These are phyloP conservation scores for Plecturocebus donacophilus DNA, from an alignment of 2,113 vertebrate genomes.

Conservation along the genomic window DNA sequence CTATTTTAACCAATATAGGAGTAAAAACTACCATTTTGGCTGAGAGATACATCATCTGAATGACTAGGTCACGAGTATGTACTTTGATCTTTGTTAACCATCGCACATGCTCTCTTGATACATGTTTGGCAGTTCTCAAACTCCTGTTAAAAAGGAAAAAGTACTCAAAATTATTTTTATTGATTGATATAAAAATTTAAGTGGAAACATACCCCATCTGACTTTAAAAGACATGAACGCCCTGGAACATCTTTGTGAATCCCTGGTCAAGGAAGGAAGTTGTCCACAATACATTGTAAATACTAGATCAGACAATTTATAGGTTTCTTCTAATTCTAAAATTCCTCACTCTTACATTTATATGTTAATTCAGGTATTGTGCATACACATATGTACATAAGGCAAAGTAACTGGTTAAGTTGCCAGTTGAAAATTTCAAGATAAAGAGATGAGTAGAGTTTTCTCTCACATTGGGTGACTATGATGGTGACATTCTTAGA, in stretches of 20 bases:
- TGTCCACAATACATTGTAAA: not conserved
- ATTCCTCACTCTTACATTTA: not conserved
- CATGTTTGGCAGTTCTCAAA: not conserved
- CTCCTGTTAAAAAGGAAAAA: not conserved
- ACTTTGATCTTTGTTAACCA: not conserved
- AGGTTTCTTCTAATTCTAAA: not conserved
- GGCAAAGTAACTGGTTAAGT: not conserved
- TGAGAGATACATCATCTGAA: not conserved
- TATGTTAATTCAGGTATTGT: not conserved
- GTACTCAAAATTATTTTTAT: not conserved
- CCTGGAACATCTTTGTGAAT: not conserved
- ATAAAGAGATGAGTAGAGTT: not conserved
- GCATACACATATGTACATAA: not conserved
- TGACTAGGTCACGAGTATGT: not conserved
- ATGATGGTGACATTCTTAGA: not conserved
- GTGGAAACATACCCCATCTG: not conserved
- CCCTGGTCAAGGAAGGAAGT: not conserved
- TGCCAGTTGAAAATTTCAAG: not conserved
- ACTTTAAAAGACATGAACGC: not conserved
- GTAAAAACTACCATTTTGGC: not conserved
- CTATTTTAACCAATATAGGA: not conserved
- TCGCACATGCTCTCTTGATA: not conserved
- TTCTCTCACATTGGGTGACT: not conserved
- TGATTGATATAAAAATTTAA: conserved; percentile 31
- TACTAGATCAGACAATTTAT: not conserved